These are phyloP conservation scores for Chironomus tentans DNA, from an alignment of 2,888 invertebrate genomes.

Conservation along the genomic window DNA sequence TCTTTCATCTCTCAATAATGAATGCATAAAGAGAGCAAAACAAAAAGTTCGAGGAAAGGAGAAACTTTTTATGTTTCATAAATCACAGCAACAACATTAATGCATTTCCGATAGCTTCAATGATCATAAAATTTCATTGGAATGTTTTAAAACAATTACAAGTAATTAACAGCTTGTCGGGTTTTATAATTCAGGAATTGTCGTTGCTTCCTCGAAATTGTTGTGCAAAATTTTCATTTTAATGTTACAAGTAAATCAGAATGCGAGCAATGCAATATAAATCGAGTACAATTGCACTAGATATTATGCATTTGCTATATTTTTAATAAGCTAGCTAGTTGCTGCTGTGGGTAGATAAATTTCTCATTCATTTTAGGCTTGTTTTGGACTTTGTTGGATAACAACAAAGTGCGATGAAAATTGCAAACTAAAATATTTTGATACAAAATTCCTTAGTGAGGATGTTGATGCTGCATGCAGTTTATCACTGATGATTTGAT, in stretches of 20 bases:
- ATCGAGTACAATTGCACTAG: not conserved
- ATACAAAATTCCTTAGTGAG: too few species aligned
- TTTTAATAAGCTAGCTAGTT: conserved; percentile 2
- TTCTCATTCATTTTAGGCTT: not conserved
- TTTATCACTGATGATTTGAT: too few species aligned
- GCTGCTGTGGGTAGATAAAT: conserved; percentile 1
- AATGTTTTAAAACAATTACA: conserved; percentile 7
- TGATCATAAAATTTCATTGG: not conserved
- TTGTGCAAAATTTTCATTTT: not conserved
- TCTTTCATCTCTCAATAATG: not conserved
- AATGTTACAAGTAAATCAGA: not conserved
- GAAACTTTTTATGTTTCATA: not conserved
- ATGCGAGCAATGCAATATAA: not conserved
- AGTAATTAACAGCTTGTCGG: conserved; percentile 8
- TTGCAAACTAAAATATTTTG: too few species aligned
- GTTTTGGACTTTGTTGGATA: not conserved
- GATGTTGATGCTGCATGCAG: too few species aligned
- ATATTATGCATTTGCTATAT: not conserved
- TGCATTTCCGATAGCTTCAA: not conserved
- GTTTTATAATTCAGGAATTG: not conserved
- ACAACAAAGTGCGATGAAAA: too few species aligned
- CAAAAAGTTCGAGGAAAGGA: not conserved
- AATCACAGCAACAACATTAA: not conserved
- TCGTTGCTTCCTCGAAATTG: not conserved
- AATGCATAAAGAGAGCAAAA: not conserved